These are phyloP conservation scores for Dicycla oo DNA, from an alignment of 2,888 invertebrate species.

Conservation along the genomic window DNA sequence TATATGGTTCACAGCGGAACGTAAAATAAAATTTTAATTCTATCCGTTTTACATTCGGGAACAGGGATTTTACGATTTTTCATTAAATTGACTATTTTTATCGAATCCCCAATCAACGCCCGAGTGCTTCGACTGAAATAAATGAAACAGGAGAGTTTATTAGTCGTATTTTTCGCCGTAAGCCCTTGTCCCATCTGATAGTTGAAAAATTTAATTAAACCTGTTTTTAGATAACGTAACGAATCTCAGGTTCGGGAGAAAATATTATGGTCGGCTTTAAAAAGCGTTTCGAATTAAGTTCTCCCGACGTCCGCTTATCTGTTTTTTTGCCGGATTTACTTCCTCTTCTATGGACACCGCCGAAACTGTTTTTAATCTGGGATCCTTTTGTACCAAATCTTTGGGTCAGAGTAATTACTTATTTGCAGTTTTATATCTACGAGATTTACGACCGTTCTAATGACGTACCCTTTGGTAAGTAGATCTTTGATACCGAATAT, in stretches of 20 bases:
- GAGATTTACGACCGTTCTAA: conserved; percentile 62
- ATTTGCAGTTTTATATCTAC: conserved; percentile 67
- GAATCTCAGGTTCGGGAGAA: conserved; percentile 66
- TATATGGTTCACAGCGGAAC: conserved; percentile 78
- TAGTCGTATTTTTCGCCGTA: conserved; percentile 70
- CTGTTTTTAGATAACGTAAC: conserved; percentile 74
- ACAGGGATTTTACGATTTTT: conserved; percentile 78
- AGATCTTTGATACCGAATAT: conserved; percentile 48
- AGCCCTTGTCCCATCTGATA: conserved; percentile 76
- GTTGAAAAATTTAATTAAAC: conserved; percentile 80
- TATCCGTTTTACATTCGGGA: conserved; percentile 71
- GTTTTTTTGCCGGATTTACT: conserved; percentile 72
- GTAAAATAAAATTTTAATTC: conserved; percentile 82
- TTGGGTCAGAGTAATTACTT: conserved; percentile 67
- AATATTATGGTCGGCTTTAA: conserved; percentile 72
- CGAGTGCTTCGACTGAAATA: conserved; percentile 60
- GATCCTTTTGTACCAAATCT: conserved; percentile 67
- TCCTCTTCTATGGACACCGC: conserved; percentile 67
- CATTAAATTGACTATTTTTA: conserved; percentile 75
- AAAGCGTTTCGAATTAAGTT: conserved; percentile 71
- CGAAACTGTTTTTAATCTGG: conserved; percentile 67
- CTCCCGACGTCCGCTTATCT: conserved; percentile 69
- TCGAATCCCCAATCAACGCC: conserved; percentile 66
- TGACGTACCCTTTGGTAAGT: conserved; percentile 57
- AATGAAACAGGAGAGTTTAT: conserved; percentile 71